A percentile compares a stretch with the other conserved stretches of the same genome.
These are phyloP conservation scores for Lycodopsis pacificus DNA, from an alignment of 2,797 vertebrate genomes.

Conservation along the genomic window DNA sequence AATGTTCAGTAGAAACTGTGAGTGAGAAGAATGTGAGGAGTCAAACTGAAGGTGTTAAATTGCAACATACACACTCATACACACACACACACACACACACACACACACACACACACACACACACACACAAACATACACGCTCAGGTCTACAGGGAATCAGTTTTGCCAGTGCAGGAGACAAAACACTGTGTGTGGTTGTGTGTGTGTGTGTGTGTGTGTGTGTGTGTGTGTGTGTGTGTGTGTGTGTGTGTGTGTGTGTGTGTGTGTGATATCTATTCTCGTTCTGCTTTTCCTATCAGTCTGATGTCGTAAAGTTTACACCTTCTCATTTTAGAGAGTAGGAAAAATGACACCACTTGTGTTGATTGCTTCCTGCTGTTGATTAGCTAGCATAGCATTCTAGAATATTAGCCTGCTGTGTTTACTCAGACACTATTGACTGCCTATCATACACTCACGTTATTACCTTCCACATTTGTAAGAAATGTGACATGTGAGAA, in stretches of 20 bases:
- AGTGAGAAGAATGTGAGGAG: slow-evolving; percentile 11
- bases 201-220: not conserved
- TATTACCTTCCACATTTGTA: not conserved
- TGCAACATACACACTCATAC: not conserved
- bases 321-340: not conserved
- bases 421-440: not conserved
- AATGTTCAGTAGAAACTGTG: slow-evolving; percentile 7
- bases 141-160: not conserved
- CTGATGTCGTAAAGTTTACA: not conserved
- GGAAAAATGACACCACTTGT: not conserved
- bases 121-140: not conserved
- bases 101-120: not conserved
- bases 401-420: not conserved
- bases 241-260: slow-evolving; percentile 1
- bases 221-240: slow-evolving; percentile 1
- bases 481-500: not conserved
- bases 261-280: slow-evolving; percentile 9
- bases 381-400: not conserved
- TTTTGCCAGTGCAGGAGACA: not conserved
- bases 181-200: not conserved
- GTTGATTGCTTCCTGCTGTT: not conserved
- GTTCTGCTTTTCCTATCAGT: not conserved
- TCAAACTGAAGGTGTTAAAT: slow-evolving; percentile 10
- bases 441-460: not conserved
- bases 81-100: not conserved